These are phyloP conservation scores for Cyclura pinguis DNA, from an alignment of 2,797 vertebrate species.

Conservation along the genomic window DNA sequence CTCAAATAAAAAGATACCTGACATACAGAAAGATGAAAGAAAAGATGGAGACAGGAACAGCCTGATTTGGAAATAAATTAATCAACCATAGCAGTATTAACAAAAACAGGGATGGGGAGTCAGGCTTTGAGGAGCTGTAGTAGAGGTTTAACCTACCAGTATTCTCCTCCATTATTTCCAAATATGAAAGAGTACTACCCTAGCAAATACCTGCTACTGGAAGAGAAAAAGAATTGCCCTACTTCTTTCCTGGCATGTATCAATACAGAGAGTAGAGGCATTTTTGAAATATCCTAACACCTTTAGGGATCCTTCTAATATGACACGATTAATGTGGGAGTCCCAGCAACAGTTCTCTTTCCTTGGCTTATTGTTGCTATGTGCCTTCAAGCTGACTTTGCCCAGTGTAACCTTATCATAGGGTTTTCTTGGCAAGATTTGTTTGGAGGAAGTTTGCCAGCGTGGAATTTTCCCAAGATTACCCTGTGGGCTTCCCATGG, in stretches of 20 bases:
- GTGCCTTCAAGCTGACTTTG: too few relatives aligned
- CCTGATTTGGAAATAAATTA: background rate
- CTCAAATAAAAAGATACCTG: background rate
- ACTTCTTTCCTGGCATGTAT: background rate
- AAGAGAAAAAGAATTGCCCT: background rate
- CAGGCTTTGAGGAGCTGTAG: background rate
- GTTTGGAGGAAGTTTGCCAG: too few relatives aligned
- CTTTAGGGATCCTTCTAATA: background rate
- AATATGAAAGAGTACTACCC: background rate
- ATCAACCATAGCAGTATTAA: background rate
- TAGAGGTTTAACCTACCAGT: background rate
- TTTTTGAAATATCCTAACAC: background rate
- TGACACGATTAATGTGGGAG: background rate
- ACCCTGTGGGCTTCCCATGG: too few relatives aligned
- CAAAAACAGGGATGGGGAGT: background rate
- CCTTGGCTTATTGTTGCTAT: too few relatives aligned
- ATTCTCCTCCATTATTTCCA: background rate
- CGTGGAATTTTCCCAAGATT: too few relatives aligned
- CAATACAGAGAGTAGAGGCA: background rate
- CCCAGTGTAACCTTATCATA: too few relatives aligned
- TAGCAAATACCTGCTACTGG: background rate
- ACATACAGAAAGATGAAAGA: background rate
- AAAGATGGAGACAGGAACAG: background rate
- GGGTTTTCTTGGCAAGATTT: too few relatives aligned
- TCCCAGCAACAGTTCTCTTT: too few relatives aligned